Conservation (phyloP, 1,140 invertebrate genomes). For the Papilio helenus region DNA sequence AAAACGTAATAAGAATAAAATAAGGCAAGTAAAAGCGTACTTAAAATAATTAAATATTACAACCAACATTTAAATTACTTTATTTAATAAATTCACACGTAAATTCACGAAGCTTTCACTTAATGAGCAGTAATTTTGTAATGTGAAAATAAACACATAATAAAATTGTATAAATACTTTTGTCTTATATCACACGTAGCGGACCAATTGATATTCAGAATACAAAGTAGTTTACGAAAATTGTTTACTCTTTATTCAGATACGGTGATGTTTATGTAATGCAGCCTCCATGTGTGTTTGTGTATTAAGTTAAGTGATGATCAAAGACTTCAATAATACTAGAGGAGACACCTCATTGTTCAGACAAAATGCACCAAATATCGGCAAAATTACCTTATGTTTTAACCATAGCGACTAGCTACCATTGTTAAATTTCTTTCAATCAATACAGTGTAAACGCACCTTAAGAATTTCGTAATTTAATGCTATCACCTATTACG, state of each 20-base stretch:
- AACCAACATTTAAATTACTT: not conserved
- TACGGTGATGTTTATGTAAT: not conserved
- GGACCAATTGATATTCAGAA: not conserved
- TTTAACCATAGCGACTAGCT: too few species aligned
- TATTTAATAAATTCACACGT: not conserved
- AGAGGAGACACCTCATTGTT: too few species aligned
- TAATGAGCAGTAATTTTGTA: constrained; percentile 7
- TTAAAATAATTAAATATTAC: not conserved
- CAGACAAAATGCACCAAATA: too few species aligned
- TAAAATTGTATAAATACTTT: not conserved
- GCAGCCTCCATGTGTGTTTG: not conserved
- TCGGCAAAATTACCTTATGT: too few species aligned
- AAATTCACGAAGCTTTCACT: constrained; percentile 14
- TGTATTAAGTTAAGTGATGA: too few species aligned
- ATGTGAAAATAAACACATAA: not conserved
- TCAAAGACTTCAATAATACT: too few species aligned
- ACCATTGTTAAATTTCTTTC: not conserved
- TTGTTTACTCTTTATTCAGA: not conserved
- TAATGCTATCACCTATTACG: not conserved
- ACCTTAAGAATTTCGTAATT: not conserved
- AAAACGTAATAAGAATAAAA: not conserved
- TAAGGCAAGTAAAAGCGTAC: not conserved
- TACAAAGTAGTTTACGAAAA: constrained; percentile 5
- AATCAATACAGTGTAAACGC: not conserved
- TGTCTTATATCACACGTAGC: not conserved